Evolutionary conservation across 2,888 invertebrate genomes (phyloP).

Genomic region (Macrosiphum euphorbiae): DNA sequence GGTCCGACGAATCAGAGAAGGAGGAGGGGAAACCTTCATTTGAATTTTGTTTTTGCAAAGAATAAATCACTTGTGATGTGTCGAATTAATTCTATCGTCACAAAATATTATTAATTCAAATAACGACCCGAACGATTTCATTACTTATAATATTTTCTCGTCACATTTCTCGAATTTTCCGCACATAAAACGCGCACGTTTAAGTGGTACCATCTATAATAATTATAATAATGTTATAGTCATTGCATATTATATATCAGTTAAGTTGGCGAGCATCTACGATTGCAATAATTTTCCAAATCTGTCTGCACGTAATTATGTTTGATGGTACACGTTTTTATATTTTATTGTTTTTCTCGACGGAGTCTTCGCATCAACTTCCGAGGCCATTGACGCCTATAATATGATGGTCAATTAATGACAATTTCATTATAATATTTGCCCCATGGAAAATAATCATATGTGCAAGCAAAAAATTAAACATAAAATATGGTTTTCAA

Average conservation of each 20-base stretch:
- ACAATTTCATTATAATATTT: too few relatives aligned
- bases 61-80: neutral
- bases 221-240: neutral
- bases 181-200: neutral
- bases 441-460: too few relatives aligned
- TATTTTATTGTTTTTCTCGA: too few relatives aligned
- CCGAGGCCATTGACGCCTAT: too few relatives aligned
- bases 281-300: neutral
- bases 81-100: neutral
- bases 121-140: neutral
- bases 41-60: neutral
- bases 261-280: neutral
- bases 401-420: too few relatives aligned
- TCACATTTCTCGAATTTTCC: neutral
- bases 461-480: too few relatives aligned
- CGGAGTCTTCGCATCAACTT: too few relatives aligned
- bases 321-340: too few relatives aligned
- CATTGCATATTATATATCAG: neutral
- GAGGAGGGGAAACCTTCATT: neutral
- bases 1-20: neutral
- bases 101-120: neutral
- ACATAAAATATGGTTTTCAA: too few relatives aligned
- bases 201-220: neutral
- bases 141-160: neutral
- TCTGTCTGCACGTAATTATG: neutral